Percentiles rank a stretch among this genome's conserved stretches.
Evolutionary conservation across 2,888 invertebrate genomes (phyloP).

Genomic region (Sphaerophoria taeniata): DNA sequence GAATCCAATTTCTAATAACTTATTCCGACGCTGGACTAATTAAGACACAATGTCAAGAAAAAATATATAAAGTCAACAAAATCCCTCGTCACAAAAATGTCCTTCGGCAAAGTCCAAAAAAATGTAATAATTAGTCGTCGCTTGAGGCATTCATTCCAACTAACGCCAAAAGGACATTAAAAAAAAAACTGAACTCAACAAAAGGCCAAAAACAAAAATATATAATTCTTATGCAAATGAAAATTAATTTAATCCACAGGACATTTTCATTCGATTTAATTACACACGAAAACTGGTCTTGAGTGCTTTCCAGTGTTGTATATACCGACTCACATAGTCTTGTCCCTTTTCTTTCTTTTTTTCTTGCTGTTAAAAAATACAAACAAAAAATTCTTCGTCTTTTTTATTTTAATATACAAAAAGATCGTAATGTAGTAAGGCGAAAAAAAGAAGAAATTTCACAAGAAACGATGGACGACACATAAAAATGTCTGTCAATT

Average conservation of each 20-base stretch:
- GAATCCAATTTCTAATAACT: no score
- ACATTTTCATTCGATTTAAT: constrained; percentile 83
- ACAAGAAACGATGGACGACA: constrained; percentile 56
- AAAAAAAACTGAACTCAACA: constrained; percentile 40
- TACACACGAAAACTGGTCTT: constrained; percentile 81
- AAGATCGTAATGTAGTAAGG: constrained; percentile 27
- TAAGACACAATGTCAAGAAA: neutral
- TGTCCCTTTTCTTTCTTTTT: constrained; percentile 40
- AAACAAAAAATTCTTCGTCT: neutral
- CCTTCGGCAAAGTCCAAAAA: constrained; percentile 26
- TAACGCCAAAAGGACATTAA: constrained; percentile 63
- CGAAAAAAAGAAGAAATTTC: neutral
- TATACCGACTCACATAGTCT: constrained; percentile 70
- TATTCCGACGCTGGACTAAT: neutral
- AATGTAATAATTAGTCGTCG: constrained; percentile 67
- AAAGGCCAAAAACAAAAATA: constrained; percentile 56
- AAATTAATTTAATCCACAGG: constrained; percentile 83
- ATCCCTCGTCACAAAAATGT: constrained; percentile 62
- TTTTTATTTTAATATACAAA: neutral
- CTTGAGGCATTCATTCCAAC: constrained; percentile 61
- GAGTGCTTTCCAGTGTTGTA: constrained; percentile 77
- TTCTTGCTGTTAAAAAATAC: constrained; percentile 37
- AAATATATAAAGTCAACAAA: neutral
- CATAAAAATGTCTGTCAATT: constrained; percentile 76
- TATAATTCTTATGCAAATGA: constrained; percentile 82